phyloP scores from a whole-genome alignment of 2,888 invertebrate species.

The Anagyrus pseudococci region DNA sequence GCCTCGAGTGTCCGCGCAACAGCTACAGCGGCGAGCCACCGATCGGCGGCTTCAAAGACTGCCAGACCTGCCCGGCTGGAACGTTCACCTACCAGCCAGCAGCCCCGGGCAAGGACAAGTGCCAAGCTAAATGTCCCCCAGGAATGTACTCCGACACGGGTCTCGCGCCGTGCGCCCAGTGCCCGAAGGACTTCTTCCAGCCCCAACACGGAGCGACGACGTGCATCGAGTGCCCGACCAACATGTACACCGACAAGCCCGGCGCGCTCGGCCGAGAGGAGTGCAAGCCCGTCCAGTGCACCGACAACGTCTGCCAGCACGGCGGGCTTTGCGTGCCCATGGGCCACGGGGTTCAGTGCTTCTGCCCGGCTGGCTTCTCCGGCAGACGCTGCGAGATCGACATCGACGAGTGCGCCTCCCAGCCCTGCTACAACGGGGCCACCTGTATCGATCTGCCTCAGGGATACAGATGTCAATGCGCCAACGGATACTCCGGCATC shows the following conservation, averaged over 20 bases:
- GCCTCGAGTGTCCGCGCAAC: slow-evolving; percentile 91
- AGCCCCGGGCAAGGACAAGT: slow-evolving; percentile 82
- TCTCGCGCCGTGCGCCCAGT: slow-evolving; percentile 90
- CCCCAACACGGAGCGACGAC: slow-evolving; percentile 81
- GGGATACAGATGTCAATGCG: slow-evolving; percentile 89
- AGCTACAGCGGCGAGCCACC: slow-evolving; percentile 90
- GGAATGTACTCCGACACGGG: slow-evolving; percentile 94
- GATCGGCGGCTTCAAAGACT: slow-evolving; percentile 89
- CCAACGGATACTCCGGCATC: slow-evolving; percentile 86
- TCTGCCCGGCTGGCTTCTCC: slow-evolving; percentile 93
- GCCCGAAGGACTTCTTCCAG: slow-evolving; percentile 93
- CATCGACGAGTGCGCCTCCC: slow-evolving; percentile 92
- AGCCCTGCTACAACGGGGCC: slow-evolving; percentile 93
- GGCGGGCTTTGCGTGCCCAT: slow-evolving; percentile 90
- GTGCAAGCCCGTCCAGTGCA: slow-evolving; percentile 87
- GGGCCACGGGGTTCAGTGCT: slow-evolving; percentile 88
- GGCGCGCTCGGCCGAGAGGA: slow-evolving; percentile 85
- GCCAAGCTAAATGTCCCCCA: slow-evolving; percentile 86
- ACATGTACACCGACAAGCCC: slow-evolving; percentile 82
- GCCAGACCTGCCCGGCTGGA: slow-evolving; percentile 89
- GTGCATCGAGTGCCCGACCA: slow-evolving; percentile 90
- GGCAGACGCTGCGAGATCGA: slow-evolving; percentile 93
- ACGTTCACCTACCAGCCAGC: slow-evolving; percentile 91
- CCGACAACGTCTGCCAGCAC: slow-evolving; percentile 87
- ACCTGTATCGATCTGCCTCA: slow-evolving; percentile 91